Conservation (phyloP, 2,888 invertebrate genomes). For the Tipula helvola region DNA sequence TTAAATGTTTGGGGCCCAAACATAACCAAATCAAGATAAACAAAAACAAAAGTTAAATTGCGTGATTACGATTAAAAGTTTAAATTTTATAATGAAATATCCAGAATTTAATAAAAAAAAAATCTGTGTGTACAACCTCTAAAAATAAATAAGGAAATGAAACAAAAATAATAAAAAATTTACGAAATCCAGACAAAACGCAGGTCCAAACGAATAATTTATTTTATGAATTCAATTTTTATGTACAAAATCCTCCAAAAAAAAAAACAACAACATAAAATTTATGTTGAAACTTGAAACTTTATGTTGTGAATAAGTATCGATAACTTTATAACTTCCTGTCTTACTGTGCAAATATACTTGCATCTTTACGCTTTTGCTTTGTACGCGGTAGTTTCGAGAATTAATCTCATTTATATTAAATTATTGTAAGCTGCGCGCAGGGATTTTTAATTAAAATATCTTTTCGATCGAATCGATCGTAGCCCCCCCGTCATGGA, state of each 20-base stretch:
- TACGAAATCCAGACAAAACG: neutral
- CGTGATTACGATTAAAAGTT: neutral
- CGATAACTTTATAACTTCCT: neutral
- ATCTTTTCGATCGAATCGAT: neutral
- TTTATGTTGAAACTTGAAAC: neutral
- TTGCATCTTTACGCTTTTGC: too few species aligned
- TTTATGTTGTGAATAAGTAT: neutral
- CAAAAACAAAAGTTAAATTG: neutral
- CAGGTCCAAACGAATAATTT: neutral
- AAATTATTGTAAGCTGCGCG: neutral
- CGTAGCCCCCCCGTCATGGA: neutral
- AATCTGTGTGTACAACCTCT: too few species aligned
- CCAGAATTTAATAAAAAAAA: neutral
- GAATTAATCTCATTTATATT: neutral
- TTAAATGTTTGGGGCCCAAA: neutral
- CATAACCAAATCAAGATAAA: too few species aligned
- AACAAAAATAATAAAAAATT: neutral
- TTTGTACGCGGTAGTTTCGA: neutral
- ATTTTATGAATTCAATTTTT: neutral
- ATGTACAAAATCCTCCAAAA: neutral
- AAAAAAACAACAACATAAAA: neutral
- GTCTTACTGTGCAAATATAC: neutral
- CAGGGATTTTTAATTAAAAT: neutral
- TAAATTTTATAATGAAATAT: neutral
- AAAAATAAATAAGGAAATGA: neutral